These are phyloP conservation scores for Aeoliscus strigatus DNA, from an alignment of 2,797 vertebrate genomes.

Conservation along the genomic window DNA sequence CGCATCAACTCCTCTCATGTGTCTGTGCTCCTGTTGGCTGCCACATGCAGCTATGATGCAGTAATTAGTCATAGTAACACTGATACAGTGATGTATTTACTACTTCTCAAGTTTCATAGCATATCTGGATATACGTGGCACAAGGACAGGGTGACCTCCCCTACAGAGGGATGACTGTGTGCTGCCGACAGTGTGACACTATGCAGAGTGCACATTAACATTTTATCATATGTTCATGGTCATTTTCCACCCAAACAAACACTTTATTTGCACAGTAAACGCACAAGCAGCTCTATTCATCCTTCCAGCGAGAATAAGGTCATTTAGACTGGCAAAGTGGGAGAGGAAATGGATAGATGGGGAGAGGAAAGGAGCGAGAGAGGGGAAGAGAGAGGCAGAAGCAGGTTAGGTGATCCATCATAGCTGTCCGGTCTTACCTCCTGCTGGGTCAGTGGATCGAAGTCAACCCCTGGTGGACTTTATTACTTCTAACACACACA, in stretches of 20 bases:
- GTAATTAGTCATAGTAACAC: conserved; percentile 38
- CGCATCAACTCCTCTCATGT: conserved; percentile 34
- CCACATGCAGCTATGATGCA: conserved; percentile 38
- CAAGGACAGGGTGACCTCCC: conserved; percentile 49
- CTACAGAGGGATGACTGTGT: conserved; percentile 41
- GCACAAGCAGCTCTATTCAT: conserved; percentile 63
- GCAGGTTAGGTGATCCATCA: conserved; percentile 88
- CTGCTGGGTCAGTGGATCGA: conserved; percentile 89
- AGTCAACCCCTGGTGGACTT: conserved; percentile 83
- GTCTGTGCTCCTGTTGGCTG: conserved; percentile 20
- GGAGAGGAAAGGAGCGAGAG: conserved; percentile 42
- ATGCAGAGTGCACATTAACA: conserved; percentile 26
- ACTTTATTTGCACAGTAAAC: conserved; percentile 51
- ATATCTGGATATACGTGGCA: conserved; percentile 40
- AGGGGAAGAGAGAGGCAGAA: conserved; percentile 66
- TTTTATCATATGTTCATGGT: conserved; percentile 52
- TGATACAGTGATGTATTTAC: conserved; percentile 45
- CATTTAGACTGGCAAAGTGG: conserved; percentile 68
- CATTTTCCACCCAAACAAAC: conserved; percentile 60
- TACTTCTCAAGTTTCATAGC: conserved; percentile 54
- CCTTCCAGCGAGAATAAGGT: conserved; percentile 59
- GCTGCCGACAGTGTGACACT: conserved; percentile 30
- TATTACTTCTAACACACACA: conserved; percentile 87
- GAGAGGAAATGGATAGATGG: conserved; percentile 44
- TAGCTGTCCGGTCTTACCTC: conserved; percentile 84